Conservation (phyloP, 1,140 invertebrate genomes). For the Drosophila arizonae region DNA sequence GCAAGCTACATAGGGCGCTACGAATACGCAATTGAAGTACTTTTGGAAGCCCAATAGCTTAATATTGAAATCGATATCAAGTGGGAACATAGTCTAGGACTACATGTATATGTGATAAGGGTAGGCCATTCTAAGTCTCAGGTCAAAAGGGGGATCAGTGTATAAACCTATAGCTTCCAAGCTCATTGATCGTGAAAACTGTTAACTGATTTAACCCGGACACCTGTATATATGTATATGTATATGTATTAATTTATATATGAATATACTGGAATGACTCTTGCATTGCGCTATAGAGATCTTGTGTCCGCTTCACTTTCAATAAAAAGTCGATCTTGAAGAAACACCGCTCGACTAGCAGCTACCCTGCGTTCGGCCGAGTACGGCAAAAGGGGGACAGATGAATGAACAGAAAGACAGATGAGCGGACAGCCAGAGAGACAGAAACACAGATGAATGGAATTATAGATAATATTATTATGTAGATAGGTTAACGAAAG, state of each 20-base stretch:
- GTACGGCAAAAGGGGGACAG: no score
- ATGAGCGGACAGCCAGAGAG: background rate
- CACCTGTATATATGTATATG: background rate
- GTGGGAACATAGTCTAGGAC: background rate
- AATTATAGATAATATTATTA: no score
- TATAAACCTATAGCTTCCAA: background rate
- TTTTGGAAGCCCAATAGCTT: slow-evolving; percentile 32
- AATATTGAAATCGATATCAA: slow-evolving; percentile 24
- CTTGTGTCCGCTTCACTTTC: slow-evolving; percentile 28
- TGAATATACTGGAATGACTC: background rate
- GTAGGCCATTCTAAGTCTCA: slow-evolving; percentile 19
- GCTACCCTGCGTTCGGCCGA: no score
- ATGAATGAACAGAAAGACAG: background rate
- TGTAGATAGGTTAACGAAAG: no score
- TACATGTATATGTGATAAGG: slow-evolving; percentile 14
- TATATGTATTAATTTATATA: background rate
- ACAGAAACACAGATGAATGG: no score
- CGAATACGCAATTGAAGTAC: slow-evolving; percentile 43
- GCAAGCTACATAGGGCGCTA: background rate
- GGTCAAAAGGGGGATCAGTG: background rate
- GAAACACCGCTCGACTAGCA: no score
- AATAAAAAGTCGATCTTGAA: no score
- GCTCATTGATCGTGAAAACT: background rate
- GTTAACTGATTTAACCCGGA: slow-evolving; percentile 22
- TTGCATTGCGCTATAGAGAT: slow-evolving; percentile 18